phyloP scores from a whole-genome alignment of 1,140 invertebrate species.

The Cyclina sinensis region DNA sequence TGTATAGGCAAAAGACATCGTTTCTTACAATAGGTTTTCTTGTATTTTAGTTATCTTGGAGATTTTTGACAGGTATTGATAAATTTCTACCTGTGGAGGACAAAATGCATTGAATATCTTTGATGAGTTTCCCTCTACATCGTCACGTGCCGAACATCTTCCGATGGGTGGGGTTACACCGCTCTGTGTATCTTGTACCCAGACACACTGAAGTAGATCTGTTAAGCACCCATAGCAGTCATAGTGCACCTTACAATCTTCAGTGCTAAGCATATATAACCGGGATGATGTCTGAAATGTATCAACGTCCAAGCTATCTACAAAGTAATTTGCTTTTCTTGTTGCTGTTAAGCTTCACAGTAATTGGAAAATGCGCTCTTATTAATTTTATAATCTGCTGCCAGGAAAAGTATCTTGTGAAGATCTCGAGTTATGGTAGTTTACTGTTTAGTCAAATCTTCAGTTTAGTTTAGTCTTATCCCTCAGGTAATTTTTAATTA shows the following conservation, averaged over 20 bases:
- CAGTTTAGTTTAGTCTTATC: too few relatives aligned
- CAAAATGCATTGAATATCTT: not conserved
- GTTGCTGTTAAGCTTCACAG: too few relatives aligned
- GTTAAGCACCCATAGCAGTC: not conserved
- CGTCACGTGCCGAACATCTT: not conserved
- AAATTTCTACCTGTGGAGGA: not conserved
- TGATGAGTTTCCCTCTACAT: not conserved
- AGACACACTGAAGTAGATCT: not conserved
- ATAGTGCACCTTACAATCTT: not conserved
- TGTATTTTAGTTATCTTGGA: not conserved
- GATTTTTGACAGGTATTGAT: not conserved
- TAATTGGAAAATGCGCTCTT: too few relatives aligned
- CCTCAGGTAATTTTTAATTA: too few relatives aligned
- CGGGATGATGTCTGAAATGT: not conserved
- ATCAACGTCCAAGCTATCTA: too few relatives aligned
- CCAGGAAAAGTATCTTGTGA: too few relatives aligned
- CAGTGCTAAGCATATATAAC: not conserved
- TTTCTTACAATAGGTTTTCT: not conserved
- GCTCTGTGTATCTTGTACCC: not conserved
- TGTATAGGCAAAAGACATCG: not conserved
- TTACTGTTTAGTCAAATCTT: too few relatives aligned
- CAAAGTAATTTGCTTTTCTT: too few relatives aligned
- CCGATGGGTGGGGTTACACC: not conserved
- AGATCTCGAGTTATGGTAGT: too few relatives aligned
- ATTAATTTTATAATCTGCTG: too few relatives aligned